Evolutionary conservation across 2,797 vertebrate species (phyloP).

Genomic region (Lagodon rhomboides): DNA sequence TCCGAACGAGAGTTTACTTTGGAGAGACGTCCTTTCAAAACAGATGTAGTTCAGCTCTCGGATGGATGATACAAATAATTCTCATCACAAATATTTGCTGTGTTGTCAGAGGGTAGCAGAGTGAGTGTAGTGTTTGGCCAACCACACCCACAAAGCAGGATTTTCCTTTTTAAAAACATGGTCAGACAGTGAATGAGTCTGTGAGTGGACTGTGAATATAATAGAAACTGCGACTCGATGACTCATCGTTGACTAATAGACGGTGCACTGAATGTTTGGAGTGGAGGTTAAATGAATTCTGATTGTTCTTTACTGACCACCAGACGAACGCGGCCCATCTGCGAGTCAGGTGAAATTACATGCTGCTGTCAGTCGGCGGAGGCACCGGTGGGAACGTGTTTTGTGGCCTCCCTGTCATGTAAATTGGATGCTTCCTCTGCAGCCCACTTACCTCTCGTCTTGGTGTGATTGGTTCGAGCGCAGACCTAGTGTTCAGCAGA

Average conservation of each 20-base stretch:
- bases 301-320: conserved; percentile 57
- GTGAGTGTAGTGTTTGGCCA: not conserved
- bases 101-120: not conserved
- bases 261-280: conserved; percentile 37
- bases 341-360: conserved; percentile 56
- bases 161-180: not conserved
- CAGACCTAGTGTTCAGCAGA: conserved; percentile 42
- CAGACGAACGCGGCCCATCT: conserved; percentile 60
- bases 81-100: not conserved
- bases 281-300: conserved; percentile 63
- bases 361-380: conserved; percentile 64
- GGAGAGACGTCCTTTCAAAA: not conserved
- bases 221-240: conserved; percentile 27
- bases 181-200: conserved; percentile 8
- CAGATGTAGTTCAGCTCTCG: not conserved
- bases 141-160: not conserved
- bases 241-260: conserved; percentile 41
- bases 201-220: conserved; percentile 20
- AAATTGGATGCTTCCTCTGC: conserved; percentile 58
- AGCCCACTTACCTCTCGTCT: conserved; percentile 63
- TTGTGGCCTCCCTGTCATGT: conserved; percentile 62
- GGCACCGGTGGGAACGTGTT: conserved; percentile 58
- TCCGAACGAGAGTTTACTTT: too few species aligned
- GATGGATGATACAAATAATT: not conserved
- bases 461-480: conserved; percentile 49